Base-by-base conservation (phyloP, 2,797 vertebrate species). In the Amblyopsis hoosieri region DNA sequence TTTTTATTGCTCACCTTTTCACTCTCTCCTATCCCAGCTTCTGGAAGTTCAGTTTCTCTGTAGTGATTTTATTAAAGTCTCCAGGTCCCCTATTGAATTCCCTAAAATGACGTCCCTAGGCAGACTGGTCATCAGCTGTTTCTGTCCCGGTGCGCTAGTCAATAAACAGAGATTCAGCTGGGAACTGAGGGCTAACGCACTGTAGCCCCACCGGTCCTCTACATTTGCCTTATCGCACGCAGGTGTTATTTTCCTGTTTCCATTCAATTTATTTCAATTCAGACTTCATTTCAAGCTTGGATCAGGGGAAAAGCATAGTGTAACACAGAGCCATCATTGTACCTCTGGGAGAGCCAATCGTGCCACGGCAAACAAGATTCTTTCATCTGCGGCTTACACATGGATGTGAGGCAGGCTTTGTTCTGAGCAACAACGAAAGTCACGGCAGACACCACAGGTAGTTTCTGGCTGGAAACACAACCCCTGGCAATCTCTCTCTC, bases 181-280 rank as follows among this genome's bases (percentile, higher is more conserved):
- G 8, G 53, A 19, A 61, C 47, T 31, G 46, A 45, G 17, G 19
- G 52, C 50, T 63, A 52, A 60, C 66, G 60, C 31, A 23, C 23
- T 23, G 23, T 23, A 63, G 58, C 13, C 33, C 19, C 49, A 53
- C 58, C 0, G 3, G 55, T 60, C 54, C 56, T 11, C 48, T 13
- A 29, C 33, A 49, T 66, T 69, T 60, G n/a, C 59, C 53, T 66
- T 79, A 72, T 72, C 51, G 4, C 56, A 58, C 57, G n/a, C n/a
- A 29, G 45, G 54, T 53, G 50, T 65, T 71, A 50, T 68, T 74
- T 73, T 62, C 45, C 42, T 69, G n/a, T 60, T 55, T 56, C 12
- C 62, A 15, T 60, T 78, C 59, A 65, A 51, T 81, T 75, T 31
- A 73, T 79, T 82, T 59, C 48, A 72, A 72, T 81, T 82, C 65